Base-by-base conservation (phyloP, 2,888 invertebrate genomes). In the Catocala fraxini region DNA sequence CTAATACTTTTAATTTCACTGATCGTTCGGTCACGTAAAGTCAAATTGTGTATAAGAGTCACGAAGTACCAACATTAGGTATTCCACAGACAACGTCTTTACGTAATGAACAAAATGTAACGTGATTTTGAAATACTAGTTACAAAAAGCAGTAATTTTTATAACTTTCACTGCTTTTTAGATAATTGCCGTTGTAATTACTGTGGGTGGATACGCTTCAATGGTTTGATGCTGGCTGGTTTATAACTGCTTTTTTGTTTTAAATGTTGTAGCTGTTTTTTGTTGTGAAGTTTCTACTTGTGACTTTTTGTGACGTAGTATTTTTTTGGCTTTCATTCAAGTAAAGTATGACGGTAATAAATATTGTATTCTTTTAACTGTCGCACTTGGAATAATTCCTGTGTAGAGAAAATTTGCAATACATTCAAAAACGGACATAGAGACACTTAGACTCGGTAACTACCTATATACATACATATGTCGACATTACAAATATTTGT, bases 1-100 rank as follows among this genome's bases (percentile, higher is more conserved):
- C 69, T 60, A 69, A 68, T 59, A 76, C 75, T 75, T 76, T 75
- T 75, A 69, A 76, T 75, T 76, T 75, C 71, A 69, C 67, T 75
- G 25, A 71, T 6, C 43, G 54, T 9, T 51, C 12, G 55, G 65
- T 63, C 75, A 70, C 73, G 76, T 76, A 69, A 35, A 52, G 6
- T 49, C 42, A 62, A 69, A 75, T 68, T 63, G 51, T 48, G 45
- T 58, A 76, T 59, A 71, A 42, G 34, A 61, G 71, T 73, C 76
- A 73, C 67, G 74, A 57, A 59, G 56, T 47, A 51, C 1, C 11
- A n/a, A 35, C 59, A 73, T 75, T 75, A 59, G 56, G 59, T 57
- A 75, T 75, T 75, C 75, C 35, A 35, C 49, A 52, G 45, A 65
- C 62, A 59, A 39, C 12, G 35, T 42, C 10, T 64, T 76, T 68